A percentile compares a stretch with the other conserved stretches of the same genome.
phyloP scores from a whole-genome alignment of 2,113 vertebrate species.

The Trogon surrucura region DNA sequence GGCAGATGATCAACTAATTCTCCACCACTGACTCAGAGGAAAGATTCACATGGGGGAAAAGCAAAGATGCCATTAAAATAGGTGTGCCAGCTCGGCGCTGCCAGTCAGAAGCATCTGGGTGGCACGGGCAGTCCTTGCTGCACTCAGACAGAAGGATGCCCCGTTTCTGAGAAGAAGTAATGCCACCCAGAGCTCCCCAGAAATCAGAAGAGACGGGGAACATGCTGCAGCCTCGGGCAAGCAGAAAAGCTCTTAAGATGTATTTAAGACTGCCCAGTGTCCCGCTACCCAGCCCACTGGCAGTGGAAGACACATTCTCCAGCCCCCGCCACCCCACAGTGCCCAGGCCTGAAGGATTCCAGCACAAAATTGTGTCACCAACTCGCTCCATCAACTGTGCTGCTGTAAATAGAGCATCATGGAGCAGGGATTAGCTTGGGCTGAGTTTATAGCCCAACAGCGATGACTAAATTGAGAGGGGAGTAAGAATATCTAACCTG shows the following conservation, averaged over 20 bases:
- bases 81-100: neutral
- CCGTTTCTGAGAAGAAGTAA: neutral
- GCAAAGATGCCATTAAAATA: neutral
- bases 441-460: neutral
- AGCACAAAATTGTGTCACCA: neutral
- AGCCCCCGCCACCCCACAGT: neutral
- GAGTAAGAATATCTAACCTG: constrained; percentile 5
- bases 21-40: neutral
- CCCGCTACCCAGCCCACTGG: neutral
- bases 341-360: neutral
- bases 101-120: neutral
- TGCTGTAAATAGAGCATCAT: neutral
- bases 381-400: neutral
- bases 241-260: neutral
- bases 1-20: neutral
- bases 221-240: neutral
- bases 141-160: neutral
- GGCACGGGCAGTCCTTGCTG: neutral
- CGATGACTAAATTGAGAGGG: constrained; percentile 6
- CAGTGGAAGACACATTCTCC: neutral
- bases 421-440: constrained; percentile 6
- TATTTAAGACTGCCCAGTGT: neutral
- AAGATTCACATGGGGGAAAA: neutral
- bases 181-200: neutral
- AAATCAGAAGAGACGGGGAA: neutral